Base-by-base conservation (phyloP, 1,140 invertebrate species). In the Drosophila rufa region DNA sequence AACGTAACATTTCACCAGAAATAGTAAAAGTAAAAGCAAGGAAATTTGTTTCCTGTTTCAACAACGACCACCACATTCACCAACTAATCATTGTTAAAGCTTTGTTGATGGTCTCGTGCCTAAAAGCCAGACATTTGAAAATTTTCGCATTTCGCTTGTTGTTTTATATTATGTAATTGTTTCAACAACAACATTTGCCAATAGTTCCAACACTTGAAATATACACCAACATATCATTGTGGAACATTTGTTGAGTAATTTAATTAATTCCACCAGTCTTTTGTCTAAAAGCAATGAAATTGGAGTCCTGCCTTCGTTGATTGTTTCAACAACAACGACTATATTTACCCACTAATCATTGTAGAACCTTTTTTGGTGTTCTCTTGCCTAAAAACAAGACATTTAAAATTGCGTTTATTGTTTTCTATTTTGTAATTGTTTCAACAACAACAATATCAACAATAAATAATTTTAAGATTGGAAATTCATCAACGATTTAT, bases 381-480 rank as follows among this genome's bases (percentile, higher is more conserved):
- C 22, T 25, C 14, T 15, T 40, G 38, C 38, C 1, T 1, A 25
- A 25, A 25, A 25, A 4, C 22, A 25, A 25, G 22, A 25, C 22
- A 25, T 25, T 25, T 25, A 25, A 25, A 30, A 30, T 30, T 19
- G 9, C 6, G 2, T 38, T 22, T 40, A 14, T n/a, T 55, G 17
- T 33, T 42, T 7, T 30, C 7, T n/a, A 38, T 22, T 51, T 67
- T 51, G 46, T 68, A 30, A 12, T 14, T 25, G 15, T 58, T 22
- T 43, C 33, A 36, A 9, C 25, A 58, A 58, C 2, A 58, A 30
- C 19, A 56, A 17, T 1, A 8, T 2, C 12, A 6, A 46, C 14
- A 36, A 17, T 11, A 30, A 27, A 4, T 27, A 30, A 30, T 7
- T 30, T 30, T 0, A 8, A 33, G 27, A 7, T 30, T 30, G 48